Conservation (phyloP, 2,797 vertebrate species). For the Propithecus deckenii region DNA sequence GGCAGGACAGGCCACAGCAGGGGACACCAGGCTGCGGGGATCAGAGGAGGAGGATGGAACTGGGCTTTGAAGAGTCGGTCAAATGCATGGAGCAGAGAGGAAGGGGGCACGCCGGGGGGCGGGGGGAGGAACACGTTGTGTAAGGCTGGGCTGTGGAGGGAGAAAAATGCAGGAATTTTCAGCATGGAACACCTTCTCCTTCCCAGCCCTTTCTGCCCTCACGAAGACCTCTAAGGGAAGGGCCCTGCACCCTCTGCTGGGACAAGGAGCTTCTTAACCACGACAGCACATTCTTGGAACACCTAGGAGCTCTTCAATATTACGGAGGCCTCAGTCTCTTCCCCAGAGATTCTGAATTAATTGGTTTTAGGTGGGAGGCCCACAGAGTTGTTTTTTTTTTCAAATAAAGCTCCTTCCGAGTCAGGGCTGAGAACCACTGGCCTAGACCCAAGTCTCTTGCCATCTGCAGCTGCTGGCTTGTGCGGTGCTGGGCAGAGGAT, state of each 20-base stretch:
- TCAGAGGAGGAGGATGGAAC: not conserved
- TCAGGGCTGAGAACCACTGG: not conserved
- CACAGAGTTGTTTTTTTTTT: not conserved
- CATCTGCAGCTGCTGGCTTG: not conserved
- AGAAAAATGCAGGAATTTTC: not conserved
- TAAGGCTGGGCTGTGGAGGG: not conserved
- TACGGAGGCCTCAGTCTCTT: not conserved
- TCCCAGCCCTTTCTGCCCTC: not conserved
- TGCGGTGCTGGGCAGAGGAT: not conserved
- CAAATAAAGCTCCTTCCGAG: not conserved
- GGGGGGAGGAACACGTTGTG: not conserved
- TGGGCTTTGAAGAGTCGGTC: not conserved
- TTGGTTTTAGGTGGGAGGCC: not conserved
- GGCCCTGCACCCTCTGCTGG: too few species aligned
- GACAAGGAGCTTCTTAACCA: not conserved
- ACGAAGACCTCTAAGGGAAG: not conserved
- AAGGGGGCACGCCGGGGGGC: not conserved
- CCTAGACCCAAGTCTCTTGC: not conserved
- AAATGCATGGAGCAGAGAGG: not conserved
- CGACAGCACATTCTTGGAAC: rapidly evolving
- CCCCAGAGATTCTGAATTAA: not conserved
- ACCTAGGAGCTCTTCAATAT: not conserved
- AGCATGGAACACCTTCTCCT: not conserved
- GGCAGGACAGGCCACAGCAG: rapidly evolving
- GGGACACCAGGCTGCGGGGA: rapidly evolving